A percentile compares a stretch with the other conserved stretches of the same genome.
Evolutionary conservation across 2,888 invertebrate species (phyloP).

Genomic region (Microplitis manilae): DNA sequence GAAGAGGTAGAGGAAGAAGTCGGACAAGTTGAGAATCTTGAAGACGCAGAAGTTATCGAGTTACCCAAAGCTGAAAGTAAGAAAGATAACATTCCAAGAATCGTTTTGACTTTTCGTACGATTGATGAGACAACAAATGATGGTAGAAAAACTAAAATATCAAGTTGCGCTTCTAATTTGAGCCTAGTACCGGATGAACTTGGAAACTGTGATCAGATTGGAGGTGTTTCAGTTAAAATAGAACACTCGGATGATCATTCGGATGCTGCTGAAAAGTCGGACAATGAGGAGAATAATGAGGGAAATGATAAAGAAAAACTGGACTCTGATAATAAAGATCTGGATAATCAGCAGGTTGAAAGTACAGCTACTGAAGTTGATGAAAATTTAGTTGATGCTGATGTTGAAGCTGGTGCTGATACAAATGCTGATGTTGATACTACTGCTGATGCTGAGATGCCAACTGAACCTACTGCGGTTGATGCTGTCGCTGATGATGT

Average conservation of each 20-base stretch:
- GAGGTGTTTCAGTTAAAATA: slow-evolving; percentile 70
- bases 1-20: slow-evolving; percentile 41
- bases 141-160: slow-evolving; percentile 68
- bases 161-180: slow-evolving; percentile 67
- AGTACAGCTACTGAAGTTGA: background rate
- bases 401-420: background rate
- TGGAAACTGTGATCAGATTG: slow-evolving; percentile 65
- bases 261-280: slow-evolving; percentile 72
- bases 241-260: slow-evolving; percentile 66
- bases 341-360: background rate
- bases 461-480: background rate
- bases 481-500: background rate
- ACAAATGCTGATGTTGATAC: background rate
- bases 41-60: slow-evolving; percentile 45
- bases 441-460: background rate
- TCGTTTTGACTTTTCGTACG: slow-evolving; percentile 78
- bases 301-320: slow-evolving; percentile 48
- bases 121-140: slow-evolving; percentile 70
- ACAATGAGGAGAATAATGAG: slow-evolving; percentile 70
- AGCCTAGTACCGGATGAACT: slow-evolving; percentile 67
- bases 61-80: slow-evolving; percentile 57
- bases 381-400: background rate
- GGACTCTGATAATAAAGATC: slow-evolving; percentile 38
- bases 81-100: slow-evolving; percentile 73
- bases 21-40: slow-evolving; percentile 18